Base-by-base conservation (phyloP, 2,797 vertebrate genomes). In the Pachyuromys duprasi region DNA sequence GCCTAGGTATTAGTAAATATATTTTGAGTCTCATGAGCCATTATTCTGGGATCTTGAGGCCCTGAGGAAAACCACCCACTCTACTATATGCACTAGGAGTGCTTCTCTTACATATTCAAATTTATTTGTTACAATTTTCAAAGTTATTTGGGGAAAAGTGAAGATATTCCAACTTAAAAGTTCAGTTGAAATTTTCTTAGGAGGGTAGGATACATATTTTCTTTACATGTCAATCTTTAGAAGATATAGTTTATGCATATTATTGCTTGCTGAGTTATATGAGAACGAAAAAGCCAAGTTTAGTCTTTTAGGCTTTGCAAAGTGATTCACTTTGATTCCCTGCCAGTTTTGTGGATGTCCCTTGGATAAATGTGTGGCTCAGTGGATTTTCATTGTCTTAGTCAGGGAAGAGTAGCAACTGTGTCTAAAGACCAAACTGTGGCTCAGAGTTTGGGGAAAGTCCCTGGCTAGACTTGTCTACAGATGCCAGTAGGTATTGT, bases 151-250 rank as follows among this genome's bases (percentile, higher is more conserved):
- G 15, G 33, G 80, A 87, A 94, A 67, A 78, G 60, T 79, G 55
- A 96, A 94, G 89, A 83, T 5, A 86, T 82, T 97, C 65, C 84
- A 33, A 92, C 79, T 86, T 86, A 28, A 92, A 93, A 67, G 62
- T 8, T 89, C 60, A 84, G 88, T 5, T 83, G 33, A 76, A 74
- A 86, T 95, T 94, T 67, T 91, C 72, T 70, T 57, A 76, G 36
- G 57, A 11, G 82, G 92, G 63, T 1, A 49, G 4, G 31, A 55
- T 42, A 89, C 90, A 91, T 20, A 31, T 74, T 82, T 88, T 83
- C n/a, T 84, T 87, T 42, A 53, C 8, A 82, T n/a, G 95, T 94
- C 31, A 65, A 28, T 31, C 76, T 60, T 91, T 80, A 89, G 95
- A 95, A 95, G 49, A 39, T 42, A 31, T 55, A 42, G 78, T 80